Base-by-base conservation (phyloP, 92 coral and sea anemone species). In the Porites rus region DNA sequence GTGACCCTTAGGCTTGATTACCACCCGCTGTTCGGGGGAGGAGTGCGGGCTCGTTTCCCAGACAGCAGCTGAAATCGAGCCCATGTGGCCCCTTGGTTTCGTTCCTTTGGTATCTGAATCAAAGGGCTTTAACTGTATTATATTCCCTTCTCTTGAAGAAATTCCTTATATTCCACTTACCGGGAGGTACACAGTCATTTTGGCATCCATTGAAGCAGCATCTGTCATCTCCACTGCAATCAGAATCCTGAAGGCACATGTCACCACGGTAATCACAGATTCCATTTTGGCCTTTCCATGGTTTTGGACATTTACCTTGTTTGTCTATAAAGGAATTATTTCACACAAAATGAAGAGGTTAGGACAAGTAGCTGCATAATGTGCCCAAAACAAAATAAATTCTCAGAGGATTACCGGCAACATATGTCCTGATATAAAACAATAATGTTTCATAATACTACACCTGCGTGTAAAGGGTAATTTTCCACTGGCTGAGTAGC, bases 131-230 rank as follows among this genome's bases (percentile, higher is more conserved):
- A 38, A 38, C 6, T 4, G 46, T 4, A 38, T 3, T 38, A 38
- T 4, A 14, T 56, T 10, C 13, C 3, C 61, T 56, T 56, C 13
- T 10, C 4, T 56, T 10, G 16, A 14, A 14, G 17, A 56, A 56
- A 18, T 13, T 10, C n/a, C 38, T 28, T 71, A 38, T 31, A 10
- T 72, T 51, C 2, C n/a, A 53, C 16, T 10, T 12, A 83, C 81
- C 83, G 65, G 93, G 88, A 6, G 91, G 56, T 20, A 87, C 85
- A 66, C 93, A 91, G 70, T 87, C 91, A 68, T 91, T 91, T 43
- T 94, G 98, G 63, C 98, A 94, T 72, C 98, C 98, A 78, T 93
- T 94, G 19, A 72, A 85, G 75, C 98, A 94, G 63, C 98, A 94
- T 54, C 86, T 93, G 53, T 86, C 80, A 65, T 85, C 92, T 79